A percentile compares a stretch with the other conserved stretches of the same genome.
Evolutionary conservation across 2,888 invertebrate genomes (phyloP).

Genomic region (Tiphia femorata): DNA sequence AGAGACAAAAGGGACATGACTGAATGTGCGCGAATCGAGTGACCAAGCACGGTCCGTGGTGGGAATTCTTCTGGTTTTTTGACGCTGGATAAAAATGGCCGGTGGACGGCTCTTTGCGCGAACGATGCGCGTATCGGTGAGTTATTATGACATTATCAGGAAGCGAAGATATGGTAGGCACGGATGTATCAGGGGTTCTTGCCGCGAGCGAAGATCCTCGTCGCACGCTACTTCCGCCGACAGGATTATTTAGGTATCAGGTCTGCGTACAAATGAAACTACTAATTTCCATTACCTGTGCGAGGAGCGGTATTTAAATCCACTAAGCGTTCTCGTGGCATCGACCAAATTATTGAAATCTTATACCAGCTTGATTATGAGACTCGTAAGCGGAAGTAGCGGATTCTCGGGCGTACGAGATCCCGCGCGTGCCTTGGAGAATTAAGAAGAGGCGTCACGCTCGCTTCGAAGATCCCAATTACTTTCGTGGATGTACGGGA

Average conservation of each 20-base stretch:
- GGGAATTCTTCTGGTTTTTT: constrained; percentile 50
- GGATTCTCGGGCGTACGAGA: too few relatives aligned
- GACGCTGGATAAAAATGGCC: constrained; percentile 38
- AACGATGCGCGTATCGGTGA: constrained; percentile 38
- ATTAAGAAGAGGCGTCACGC: too few relatives aligned
- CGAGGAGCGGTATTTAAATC: too few relatives aligned
- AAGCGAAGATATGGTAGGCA: constrained; percentile 22
- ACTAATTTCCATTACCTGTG: too few relatives aligned
- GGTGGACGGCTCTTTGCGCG: constrained; percentile 28
- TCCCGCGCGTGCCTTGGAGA: too few relatives aligned
- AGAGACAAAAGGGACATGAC: constrained; percentile 1
- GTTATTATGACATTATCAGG: constrained; percentile 56
- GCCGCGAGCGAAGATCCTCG: background rate
- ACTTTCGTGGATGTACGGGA: too few relatives aligned
- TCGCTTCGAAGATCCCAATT: too few relatives aligned
- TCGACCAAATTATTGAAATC: too few relatives aligned
- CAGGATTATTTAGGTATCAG: constrained; percentile 9
- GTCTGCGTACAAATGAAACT: too few relatives aligned
- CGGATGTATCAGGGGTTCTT: background rate
- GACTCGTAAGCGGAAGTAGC: too few relatives aligned
- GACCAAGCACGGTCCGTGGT: background rate
- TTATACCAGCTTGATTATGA: too few relatives aligned
- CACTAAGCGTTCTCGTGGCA: too few relatives aligned
- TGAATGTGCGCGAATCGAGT: constrained; percentile 1
- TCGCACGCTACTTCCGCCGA: constrained; percentile 7